Base-by-base conservation (phyloP, 2,797 vertebrate genomes). In the Amblyopsis hoosieri region DNA sequence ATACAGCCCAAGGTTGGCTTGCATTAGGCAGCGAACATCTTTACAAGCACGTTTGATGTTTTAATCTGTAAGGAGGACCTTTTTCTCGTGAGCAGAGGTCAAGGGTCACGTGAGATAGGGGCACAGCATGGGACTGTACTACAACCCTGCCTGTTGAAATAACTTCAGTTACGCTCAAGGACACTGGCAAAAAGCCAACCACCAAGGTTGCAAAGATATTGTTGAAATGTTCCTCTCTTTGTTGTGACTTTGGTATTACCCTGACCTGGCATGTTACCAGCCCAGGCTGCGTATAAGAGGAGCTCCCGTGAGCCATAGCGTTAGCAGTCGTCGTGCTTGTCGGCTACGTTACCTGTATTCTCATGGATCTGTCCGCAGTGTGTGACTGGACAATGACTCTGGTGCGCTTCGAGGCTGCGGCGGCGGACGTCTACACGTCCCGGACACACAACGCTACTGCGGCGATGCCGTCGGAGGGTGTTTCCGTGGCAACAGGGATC, bases 181-280 rank as follows among this genome's bases (percentile, higher is more conserved):
- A 10, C 79, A 2, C 66, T 47, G 75, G 77, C 81, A 58, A 66
- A 3, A 54, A 45, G 55, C 82, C 80, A 85, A 33, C 51, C 47
- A 19, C 69, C 89, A 90, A 90, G 89, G 90, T 80, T 62, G 47
- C 13, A 3, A 15, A 62, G 82, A 64, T 74, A 60, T 82, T 91
- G 86, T 89, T 91, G 86, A 74, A 69, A 45, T 13, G 81, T 81
- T 78, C 54, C 59, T 60, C 70, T 54, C 56, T 53, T 80, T 97
- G 93, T 94, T 94, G 86, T 89, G 90, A 81, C 94, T 90, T 91
- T 88, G 89, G 80, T 80, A 71, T 91, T 67, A 82, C 85, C 87
- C 77, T 91, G 92, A 91, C 92, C 91, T 88, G 88, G 85, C 84
- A 78, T 12, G 9, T 62, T 54, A 75, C 78, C 76, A 79, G 72